Conservation (phyloP, 2,113 vertebrate species). For the Gallinago paraguaiae region DNA sequence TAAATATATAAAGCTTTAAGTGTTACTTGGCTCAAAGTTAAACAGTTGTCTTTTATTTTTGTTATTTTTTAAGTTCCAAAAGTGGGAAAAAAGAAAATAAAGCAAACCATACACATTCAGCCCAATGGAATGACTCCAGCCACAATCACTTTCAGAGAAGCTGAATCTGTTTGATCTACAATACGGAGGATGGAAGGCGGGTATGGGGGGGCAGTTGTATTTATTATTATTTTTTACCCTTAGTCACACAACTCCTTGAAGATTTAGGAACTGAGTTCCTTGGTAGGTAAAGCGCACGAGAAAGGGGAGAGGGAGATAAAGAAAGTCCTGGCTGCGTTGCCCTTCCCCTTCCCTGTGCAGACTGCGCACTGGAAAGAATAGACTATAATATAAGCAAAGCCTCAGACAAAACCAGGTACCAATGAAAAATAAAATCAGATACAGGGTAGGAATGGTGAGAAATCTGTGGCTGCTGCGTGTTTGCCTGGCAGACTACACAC, state of each 20-base stretch:
- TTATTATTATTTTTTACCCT: neutral
- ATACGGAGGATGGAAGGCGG: neutral
- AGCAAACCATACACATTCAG: conserved; percentile 57
- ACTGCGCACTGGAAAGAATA: neutral
- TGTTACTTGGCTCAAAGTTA: conserved; percentile 69
- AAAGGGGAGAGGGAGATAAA: neutral
- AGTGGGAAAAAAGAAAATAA: neutral
- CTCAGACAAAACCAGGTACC: neutral
- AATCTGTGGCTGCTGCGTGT: neutral
- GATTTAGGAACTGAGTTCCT: neutral
- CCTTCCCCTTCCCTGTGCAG: neutral
- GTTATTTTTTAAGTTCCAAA: conserved; percentile 43
- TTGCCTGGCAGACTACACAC: neutral
- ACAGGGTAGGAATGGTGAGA: neutral
- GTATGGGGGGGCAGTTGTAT: neutral
- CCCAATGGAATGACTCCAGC: conserved; percentile 8
- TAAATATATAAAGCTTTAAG: conserved; percentile 80
- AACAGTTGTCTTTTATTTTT: conserved; percentile 47
- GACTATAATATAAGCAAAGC: neutral
- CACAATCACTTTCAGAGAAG: neutral
- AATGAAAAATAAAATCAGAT: neutral
- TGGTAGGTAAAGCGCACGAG: neutral
- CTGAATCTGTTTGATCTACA: conserved; percentile 7
- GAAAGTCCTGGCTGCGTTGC: neutral
- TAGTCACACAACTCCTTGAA: neutral